Evolutionary conservation across 2,113 vertebrate species (phyloP).

Genomic region (Zapornia atra): DNA sequence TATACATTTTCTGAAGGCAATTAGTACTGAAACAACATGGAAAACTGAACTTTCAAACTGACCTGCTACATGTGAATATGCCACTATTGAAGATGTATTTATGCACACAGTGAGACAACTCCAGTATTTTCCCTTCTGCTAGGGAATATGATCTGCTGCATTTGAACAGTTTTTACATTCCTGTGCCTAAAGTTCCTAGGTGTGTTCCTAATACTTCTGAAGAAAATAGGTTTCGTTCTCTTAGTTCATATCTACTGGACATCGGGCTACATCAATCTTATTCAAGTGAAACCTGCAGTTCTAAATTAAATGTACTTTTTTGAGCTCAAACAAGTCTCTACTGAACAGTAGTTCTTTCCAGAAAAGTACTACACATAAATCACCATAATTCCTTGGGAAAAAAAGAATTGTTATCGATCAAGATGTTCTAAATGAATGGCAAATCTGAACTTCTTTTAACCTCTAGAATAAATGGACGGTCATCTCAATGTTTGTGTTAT

Average conservation of each 20-base stretch:
- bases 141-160: neutral
- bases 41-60: neutral
- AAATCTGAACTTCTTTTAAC: neutral
- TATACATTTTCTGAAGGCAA: neutral
- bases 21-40: neutral
- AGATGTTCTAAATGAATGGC: neutral
- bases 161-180: neutral
- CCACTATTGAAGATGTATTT: neutral
- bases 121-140: neutral
- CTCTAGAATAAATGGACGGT: neutral
- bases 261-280: slow-evolving; percentile 6
- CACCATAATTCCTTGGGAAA: slow-evolving; percentile 19
- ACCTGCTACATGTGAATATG: neutral
- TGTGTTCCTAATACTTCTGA: neutral
- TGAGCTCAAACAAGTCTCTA: slow-evolving; percentile 7
- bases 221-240: neutral
- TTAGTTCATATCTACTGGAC: neutral
- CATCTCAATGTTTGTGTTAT: neutral
- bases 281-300: neutral
- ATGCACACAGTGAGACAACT: neutral
- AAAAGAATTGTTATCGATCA: neutral
- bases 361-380: slow-evolving; percentile 36
- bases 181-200: neutral
- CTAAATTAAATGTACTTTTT: slow-evolving; percentile 44
- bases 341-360: slow-evolving; percentile 1